These are phyloP conservation scores for Hyperoplus immaculatus DNA, from an alignment of 2,797 vertebrate genomes.

Conservation along the genomic window DNA sequence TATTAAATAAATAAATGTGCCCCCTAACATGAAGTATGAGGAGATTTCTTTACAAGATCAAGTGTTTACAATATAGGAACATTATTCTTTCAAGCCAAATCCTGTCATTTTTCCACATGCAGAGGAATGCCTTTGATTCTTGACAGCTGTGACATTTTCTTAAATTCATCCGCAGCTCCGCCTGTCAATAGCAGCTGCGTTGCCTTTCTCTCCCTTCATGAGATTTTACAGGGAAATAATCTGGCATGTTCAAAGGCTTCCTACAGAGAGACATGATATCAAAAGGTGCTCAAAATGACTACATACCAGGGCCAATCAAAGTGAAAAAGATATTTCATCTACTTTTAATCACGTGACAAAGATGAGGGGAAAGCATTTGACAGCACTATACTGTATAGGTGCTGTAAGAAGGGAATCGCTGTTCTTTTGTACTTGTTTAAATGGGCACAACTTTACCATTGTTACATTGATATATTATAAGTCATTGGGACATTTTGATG, in stretches of 20 bases:
- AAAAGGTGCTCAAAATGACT: constrained; percentile 49
- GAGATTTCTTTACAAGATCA: constrained; percentile 40
- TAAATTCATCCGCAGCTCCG: constrained; percentile 59
- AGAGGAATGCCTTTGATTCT: constrained; percentile 59
- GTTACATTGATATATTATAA: constrained; percentile 14
- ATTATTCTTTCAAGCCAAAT: constrained; percentile 61
- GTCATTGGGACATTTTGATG: constrained; percentile 4
- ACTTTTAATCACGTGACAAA: constrained; percentile 31
- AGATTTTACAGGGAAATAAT: constrained; percentile 56
- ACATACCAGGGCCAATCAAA: constrained; percentile 46
- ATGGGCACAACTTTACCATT: not conserved
- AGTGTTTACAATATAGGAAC: constrained; percentile 49
- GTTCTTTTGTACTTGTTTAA: constrained; percentile 17
- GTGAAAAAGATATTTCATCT: constrained; percentile 34
- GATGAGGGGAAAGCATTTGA: constrained; percentile 23
- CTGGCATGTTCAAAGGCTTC: constrained; percentile 57
- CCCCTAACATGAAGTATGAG: constrained; percentile 25
- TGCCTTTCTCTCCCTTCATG: constrained; percentile 42
- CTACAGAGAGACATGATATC: constrained; percentile 63
- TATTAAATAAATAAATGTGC: not conserved
- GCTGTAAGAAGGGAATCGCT: constrained; percentile 10
- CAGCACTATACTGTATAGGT: not conserved
- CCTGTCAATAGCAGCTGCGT: constrained; percentile 61
- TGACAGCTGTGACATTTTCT: constrained; percentile 70
- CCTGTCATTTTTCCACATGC: constrained; percentile 37